Evolutionary conservation across 2,888 invertebrate genomes (phyloP).

Genomic region (Teleiodes luculella): DNA sequence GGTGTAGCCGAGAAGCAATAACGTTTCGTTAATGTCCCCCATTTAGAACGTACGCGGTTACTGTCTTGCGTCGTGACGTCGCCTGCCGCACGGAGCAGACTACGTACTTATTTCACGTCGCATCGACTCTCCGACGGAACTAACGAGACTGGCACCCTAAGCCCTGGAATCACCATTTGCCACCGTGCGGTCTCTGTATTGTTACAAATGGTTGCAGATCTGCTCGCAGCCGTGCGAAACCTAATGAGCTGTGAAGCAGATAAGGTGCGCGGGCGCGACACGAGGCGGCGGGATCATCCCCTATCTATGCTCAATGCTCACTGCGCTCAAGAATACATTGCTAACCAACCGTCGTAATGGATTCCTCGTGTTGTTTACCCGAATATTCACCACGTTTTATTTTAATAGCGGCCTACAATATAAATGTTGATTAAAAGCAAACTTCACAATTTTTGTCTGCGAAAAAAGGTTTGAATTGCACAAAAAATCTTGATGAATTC

Average conservation of each 20-base stretch:
- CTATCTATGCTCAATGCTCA: slow-evolving; percentile 61
- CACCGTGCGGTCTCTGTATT: slow-evolving; percentile 64
- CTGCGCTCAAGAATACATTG: slow-evolving; percentile 38
- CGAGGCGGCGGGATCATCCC: slow-evolving; percentile 62
- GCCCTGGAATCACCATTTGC: slow-evolving; percentile 66
- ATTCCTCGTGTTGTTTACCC: slow-evolving; percentile 7
- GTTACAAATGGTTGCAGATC: slow-evolving; percentile 71
- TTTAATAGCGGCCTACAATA: neutral
- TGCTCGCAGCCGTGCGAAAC: slow-evolving; percentile 59
- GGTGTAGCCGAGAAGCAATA: slow-evolving; percentile 68
- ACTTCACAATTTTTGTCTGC: neutral
- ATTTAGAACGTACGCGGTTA: slow-evolving; percentile 69
- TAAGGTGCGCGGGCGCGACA: slow-evolving; percentile 68
- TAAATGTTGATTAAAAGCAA: neutral
- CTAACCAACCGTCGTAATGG: neutral
- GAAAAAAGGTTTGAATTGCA: neutral
- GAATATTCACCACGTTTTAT: neutral
- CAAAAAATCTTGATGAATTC: slow-evolving; percentile 3
- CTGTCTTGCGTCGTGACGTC: slow-evolving; percentile 60
- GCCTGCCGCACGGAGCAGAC: slow-evolving; percentile 41
- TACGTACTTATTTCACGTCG: slow-evolving; percentile 52
- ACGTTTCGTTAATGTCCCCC: slow-evolving; percentile 71
- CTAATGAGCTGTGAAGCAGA: slow-evolving; percentile 80
- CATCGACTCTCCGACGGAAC: slow-evolving; percentile 40
- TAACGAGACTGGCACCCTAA: slow-evolving; percentile 61